Base-by-base conservation (phyloP, 2,797 vertebrate species). In the Micropoecilia bifurca region DNA sequence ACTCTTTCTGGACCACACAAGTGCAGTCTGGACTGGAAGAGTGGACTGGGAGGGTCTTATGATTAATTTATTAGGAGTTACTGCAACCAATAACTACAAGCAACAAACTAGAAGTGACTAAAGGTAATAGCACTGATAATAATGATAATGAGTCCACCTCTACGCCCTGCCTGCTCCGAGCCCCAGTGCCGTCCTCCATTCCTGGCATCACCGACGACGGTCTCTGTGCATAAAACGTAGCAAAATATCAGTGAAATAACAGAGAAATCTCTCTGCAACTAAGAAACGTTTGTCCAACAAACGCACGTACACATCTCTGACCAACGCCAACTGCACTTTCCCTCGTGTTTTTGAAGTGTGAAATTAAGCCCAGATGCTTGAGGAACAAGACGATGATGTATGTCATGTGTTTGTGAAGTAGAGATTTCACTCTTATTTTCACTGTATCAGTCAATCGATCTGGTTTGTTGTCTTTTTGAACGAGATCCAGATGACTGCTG, bases 341-440 rank as follows among this genome's bases (percentile, higher is more conserved):
- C 80, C 78, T 74, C 71, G 55, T 90, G 85, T 87, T 94, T 92
- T 86, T 92, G 87, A 91, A 89, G 85, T 91, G 83, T 92, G 85
- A 93, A 95, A 96, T 95, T 90, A 86, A 92, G 87, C 87, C 92
- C 95, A 96, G 95, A 96, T 95, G 95, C 86, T 93, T 82, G 87
- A 91, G 89, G 85, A 95, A 93, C 81, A 82, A 90, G 91, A 79
- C 87, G 85, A 83, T 71, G 39, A 46, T 48, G 61, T 80, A 74
- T 39, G 78, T 71, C 36, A 61, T 53, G 77, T 74, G 75, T 77
- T 71, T 48, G 55, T 30, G 30, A 16, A 46, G 36, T 8, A 75
- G 71, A 74, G 68, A 77, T 75, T 82, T 73, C 30, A 61, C 71
- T 61, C 41, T 81, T 87, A 78, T 77, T 87, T 87, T 83, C 75